Evolutionary conservation across 2,888 invertebrate genomes (phyloP).

Genomic region (Strigamia maritima): DNA sequence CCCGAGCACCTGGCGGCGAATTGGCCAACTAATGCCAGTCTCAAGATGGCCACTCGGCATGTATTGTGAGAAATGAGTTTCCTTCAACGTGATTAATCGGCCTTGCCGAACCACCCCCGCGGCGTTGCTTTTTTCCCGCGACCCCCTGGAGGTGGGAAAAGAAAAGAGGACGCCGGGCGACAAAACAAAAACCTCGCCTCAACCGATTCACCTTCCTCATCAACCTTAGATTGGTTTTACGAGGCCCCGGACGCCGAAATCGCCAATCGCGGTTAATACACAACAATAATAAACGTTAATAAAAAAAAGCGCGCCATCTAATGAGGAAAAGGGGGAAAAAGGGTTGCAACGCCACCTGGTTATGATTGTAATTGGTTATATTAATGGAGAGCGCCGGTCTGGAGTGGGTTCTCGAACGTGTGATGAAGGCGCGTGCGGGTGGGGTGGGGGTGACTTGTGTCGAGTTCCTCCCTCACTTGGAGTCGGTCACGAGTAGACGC

Average conservation of each 20-base stretch:
- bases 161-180: slow-evolving; percentile 15
- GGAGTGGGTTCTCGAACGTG: neutral
- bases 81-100: slow-evolving; percentile 16
- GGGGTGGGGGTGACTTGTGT: neutral
- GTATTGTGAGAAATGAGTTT: slow-evolving; percentile 19
- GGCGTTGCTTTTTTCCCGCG: neutral
- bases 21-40: slow-evolving; percentile 19
- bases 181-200: neutral
- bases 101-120: neutral
- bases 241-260: neutral
- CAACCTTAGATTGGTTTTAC: neutral
- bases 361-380: slow-evolving; percentile 1
- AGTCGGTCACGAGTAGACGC: slow-evolving; percentile 11
- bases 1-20: slow-evolving; percentile 12
- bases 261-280: no score
- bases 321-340: neutral
- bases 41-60: slow-evolving; percentile 19
- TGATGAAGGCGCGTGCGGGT: slow-evolving; percentile 14
- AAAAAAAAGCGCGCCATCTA: neutral
- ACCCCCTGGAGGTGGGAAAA: slow-evolving; percentile 18
- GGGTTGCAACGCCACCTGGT: slow-evolving; percentile 4
- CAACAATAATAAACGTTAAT: no score
- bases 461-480: neutral
- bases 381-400: neutral
- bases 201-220: neutral